Percentiles rank a stretch among this genome's conserved stretches.
phyloP scores from a whole-genome alignment of 1,140 invertebrate species.

The Bombus haemorrhoidalis region DNA sequence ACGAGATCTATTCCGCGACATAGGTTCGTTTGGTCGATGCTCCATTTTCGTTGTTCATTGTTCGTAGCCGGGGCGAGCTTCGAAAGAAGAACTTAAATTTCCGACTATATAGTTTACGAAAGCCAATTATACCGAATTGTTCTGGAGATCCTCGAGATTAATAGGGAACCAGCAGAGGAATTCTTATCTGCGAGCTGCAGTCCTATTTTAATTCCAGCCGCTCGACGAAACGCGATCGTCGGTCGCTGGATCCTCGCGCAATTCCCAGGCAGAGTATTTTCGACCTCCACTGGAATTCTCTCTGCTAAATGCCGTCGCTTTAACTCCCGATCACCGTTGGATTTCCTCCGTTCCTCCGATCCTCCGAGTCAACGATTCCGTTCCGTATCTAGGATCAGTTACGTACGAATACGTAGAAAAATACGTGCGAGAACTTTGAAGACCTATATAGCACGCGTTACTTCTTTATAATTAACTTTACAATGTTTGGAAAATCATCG shows the following conservation, averaged over 20 bases:
- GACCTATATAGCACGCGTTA: too few species aligned
- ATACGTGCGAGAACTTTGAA: too few species aligned
- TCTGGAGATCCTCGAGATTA: slow-evolving; percentile 8
- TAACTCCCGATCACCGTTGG: not conserved
- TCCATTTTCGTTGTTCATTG: not conserved
- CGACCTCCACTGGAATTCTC: not conserved
- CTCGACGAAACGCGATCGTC: not conserved
- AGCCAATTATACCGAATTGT: slow-evolving; percentile 20
- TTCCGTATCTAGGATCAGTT: not conserved
- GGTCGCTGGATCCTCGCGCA: not conserved
- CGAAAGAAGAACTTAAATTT: not conserved
- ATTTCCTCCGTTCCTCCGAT: not conserved
- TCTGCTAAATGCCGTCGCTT: slow-evolving; percentile 6
- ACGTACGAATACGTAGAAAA: not conserved
- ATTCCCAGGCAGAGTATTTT: slow-evolving; percentile 8
- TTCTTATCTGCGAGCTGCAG: slow-evolving; percentile 22
- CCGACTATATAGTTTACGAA: not conserved
- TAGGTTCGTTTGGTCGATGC: not conserved
- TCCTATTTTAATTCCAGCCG: slow-evolving; percentile 5
- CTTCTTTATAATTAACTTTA: too few species aligned
- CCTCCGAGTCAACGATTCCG: not conserved
- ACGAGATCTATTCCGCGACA: not conserved
- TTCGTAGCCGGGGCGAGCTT: not conserved
- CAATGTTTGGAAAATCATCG: not conserved
- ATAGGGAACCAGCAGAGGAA: not conserved